Percentiles rank a stretch among this genome's conserved stretches.
phyloP scores from a whole-genome alignment of 2,888 invertebrate genomes.

The Rugalucina vietnamica region DNA sequence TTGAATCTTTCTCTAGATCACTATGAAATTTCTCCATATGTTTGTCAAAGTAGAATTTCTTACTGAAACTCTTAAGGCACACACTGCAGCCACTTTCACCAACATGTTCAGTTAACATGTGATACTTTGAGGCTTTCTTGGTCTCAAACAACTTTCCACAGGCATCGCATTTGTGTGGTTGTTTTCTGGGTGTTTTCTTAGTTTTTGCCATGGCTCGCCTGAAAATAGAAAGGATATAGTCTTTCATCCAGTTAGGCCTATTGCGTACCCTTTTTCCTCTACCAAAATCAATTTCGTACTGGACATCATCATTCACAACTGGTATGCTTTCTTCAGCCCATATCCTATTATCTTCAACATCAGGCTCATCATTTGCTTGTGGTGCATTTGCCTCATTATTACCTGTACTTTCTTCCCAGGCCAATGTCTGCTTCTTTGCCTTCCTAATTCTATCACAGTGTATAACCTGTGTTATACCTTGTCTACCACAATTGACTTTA shows the following conservation, averaged over 20 bases:
- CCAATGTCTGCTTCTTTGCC: no score
- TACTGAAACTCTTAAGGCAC: slow-evolving; percentile 4
- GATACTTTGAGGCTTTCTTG: background rate
- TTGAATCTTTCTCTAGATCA: no score
- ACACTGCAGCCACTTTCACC: background rate
- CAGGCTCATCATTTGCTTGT: no score
- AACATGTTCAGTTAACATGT: background rate
- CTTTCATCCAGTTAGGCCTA: slow-evolving; percentile 7
- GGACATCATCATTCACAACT: background rate
- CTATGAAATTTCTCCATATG: no score
- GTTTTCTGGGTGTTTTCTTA: background rate
- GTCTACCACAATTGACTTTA: no score
- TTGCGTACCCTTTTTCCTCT: background rate
- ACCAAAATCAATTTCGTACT: background rate
- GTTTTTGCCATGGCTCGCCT: background rate
- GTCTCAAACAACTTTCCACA: background rate
- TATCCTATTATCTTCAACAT: no score
- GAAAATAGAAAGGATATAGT: slow-evolving; percentile 17
- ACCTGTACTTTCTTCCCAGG: no score
- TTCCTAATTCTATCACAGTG: background rate
- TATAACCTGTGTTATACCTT: no score
- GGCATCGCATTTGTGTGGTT: background rate
- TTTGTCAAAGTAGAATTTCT: background rate
- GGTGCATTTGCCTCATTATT: no score
- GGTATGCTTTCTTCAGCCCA: background rate